Conservation (phyloP, 2,797 vertebrate genomes). For the Aythya fuligula region DNA sequence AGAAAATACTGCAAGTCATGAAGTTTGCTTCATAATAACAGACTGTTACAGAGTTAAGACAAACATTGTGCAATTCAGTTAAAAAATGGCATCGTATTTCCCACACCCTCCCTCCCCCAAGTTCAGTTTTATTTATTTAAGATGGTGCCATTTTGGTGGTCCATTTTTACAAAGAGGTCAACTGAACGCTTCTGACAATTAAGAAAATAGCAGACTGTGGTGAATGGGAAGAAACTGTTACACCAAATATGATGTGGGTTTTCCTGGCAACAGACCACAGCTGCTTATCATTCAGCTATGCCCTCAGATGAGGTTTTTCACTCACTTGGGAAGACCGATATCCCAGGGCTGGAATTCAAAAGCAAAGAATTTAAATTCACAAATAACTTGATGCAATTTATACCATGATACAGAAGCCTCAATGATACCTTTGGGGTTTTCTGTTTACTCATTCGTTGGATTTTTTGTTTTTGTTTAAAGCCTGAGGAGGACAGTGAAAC, state of each 20-base stretch:
- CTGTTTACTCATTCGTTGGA: neutral
- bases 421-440: neutral
- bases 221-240: neutral
- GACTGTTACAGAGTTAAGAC: neutral
- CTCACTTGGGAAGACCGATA: neutral
- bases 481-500: neutral
- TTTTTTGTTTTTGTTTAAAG: neutral
- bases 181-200: neutral
- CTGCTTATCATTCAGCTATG: neutral
- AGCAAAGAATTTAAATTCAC: neutral
- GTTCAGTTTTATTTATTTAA: neutral
- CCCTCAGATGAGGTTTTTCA: neutral
- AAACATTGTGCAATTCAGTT: constrained; percentile 42
- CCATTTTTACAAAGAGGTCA: neutral
- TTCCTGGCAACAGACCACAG: neutral
- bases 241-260: neutral
- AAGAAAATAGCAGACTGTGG: neutral
- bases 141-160: neutral
- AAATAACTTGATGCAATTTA: neutral
- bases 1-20: constrained; percentile 53
- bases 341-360: neutral
- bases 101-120: neutral
- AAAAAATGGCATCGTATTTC: neutral
- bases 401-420: neutral
- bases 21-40: constrained; percentile 37